These are phyloP conservation scores for Lytechinus pictus DNA, from an alignment of 35 echinoderm and acorn worm genomes.

Conservation along the genomic window DNA sequence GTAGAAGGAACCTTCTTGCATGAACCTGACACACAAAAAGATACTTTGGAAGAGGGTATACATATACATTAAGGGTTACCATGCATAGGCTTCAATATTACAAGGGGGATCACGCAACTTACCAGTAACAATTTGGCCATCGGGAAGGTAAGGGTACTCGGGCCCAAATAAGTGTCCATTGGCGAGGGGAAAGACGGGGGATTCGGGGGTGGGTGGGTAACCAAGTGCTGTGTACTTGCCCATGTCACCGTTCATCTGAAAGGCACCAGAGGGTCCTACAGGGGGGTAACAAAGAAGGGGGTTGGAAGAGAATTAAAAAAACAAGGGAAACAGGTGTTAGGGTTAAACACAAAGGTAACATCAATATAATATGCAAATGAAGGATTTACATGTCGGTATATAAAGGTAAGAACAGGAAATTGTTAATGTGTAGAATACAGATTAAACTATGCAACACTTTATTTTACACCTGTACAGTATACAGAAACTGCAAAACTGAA, in stretches of 20 bases:
- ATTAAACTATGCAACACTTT: not conserved
- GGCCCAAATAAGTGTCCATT: slow-evolving; percentile 83
- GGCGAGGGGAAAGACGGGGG: slow-evolving; percentile 76
- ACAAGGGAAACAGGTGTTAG: not conserved
- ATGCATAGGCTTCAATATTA: not conserved
- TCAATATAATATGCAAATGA: not conserved
- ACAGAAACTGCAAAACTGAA: too few relatives aligned
- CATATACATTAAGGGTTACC: not conserved
- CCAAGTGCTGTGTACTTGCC: slow-evolving; percentile 81
- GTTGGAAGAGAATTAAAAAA: not conserved
- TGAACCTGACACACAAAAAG: not conserved
- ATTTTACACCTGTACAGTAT: not conserved
- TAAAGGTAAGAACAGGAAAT: not conserved
- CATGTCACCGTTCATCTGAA: slow-evolving; percentile 91
- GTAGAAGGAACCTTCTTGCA: too few relatives aligned
- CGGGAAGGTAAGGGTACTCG: slow-evolving; percentile 86
- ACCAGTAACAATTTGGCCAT: slow-evolving; percentile 85
- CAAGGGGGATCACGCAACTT: slow-evolving; percentile 42
- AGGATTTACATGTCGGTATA: not conserved
- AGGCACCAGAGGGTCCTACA: slow-evolving; percentile 58
- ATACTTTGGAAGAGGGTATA: not conserved
- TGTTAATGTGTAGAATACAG: not conserved
- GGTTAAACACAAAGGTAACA: not conserved
- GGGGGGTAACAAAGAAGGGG: not conserved
- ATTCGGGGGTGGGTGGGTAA: slow-evolving; percentile 86